These are phyloP conservation scores for Dissostichus mawsoni DNA, from an alignment of 2,113 vertebrate species.

Conservation along the genomic window DNA sequence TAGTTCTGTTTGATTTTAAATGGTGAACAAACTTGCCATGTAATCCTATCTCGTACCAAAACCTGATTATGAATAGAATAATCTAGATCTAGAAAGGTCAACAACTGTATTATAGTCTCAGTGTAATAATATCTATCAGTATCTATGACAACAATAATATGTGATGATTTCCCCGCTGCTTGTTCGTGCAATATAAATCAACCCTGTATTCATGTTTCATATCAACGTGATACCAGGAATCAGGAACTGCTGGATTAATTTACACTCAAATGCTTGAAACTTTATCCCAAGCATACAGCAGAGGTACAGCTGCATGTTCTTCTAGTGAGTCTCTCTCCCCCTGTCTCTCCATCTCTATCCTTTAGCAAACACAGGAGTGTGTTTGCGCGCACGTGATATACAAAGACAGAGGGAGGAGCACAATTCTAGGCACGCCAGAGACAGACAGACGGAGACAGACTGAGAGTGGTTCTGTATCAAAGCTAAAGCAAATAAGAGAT, in stretches of 20 bases:
- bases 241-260: neutral
- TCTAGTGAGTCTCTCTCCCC: slow-evolving; percentile 3
- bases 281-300: slow-evolving; percentile 23
- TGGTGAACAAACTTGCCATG: neutral
- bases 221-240: neutral
- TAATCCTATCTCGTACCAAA: slow-evolving; percentile 8
- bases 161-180: slow-evolving; percentile 8
- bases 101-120: neutral
- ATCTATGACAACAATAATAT: slow-evolving; percentile 18
- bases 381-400: slow-evolving; percentile 24
- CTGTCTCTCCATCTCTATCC: slow-evolving; percentile 30
- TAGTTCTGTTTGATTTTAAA: slow-evolving; percentile 13
- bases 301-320: slow-evolving; percentile 44
- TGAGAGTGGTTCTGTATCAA: slow-evolving; percentile 42
- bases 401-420: slow-evolving; percentile 37
- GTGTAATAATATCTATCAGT: slow-evolving; percentile 9
- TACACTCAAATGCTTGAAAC: slow-evolving; percentile 18
- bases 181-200: slow-evolving; percentile 1
- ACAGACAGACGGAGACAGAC: slow-evolving; percentile 23
- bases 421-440: slow-evolving; percentile 20
- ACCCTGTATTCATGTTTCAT: neutral
- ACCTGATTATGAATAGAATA: neutral
- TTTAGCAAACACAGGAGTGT: slow-evolving; percentile 78
- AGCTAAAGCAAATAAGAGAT: slow-evolving; percentile 51
- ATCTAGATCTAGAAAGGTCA: neutral